Conservation (phyloP, 1,140 invertebrate genomes). For the Polypedilum pembai region DNA sequence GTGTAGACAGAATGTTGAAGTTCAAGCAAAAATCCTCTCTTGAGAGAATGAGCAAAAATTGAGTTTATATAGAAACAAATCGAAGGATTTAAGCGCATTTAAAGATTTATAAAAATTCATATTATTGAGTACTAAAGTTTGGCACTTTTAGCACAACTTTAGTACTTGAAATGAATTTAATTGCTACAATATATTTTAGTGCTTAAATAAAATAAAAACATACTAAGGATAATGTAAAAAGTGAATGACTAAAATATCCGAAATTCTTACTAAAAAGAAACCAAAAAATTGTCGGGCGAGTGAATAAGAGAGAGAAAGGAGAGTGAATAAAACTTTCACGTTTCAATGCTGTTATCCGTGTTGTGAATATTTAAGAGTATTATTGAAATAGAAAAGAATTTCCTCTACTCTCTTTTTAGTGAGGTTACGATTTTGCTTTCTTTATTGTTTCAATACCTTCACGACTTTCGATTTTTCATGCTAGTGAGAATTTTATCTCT, state of each 20-base stretch:
- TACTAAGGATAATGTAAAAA: too few relatives aligned
- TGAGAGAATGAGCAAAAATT: too few relatives aligned
- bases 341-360: constrained; percentile 24
- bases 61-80: too few relatives aligned
- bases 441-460: constrained; percentile 6
- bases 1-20: constrained; percentile 16
- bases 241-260: too few relatives aligned
- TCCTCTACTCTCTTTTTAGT: background rate
- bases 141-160: too few relatives aligned
- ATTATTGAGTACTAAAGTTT: too few relatives aligned
- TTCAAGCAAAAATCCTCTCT: background rate
- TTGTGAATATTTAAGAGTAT: constrained; percentile 26
- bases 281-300: background rate
- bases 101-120: too few relatives aligned
- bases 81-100: too few relatives aligned
- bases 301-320: background rate
- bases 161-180: too few relatives aligned
- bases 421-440: background rate
- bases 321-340: constrained; percentile 27
- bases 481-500: constrained; percentile 1
- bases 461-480: constrained; percentile 11
- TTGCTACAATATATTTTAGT: too few relatives aligned
- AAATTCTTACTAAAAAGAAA: background rate
- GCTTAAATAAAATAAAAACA: too few relatives aligned
- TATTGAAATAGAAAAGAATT: background rate